Conservation (phyloP, 2,113 vertebrate genomes). For the Procavia capensis region DNA sequence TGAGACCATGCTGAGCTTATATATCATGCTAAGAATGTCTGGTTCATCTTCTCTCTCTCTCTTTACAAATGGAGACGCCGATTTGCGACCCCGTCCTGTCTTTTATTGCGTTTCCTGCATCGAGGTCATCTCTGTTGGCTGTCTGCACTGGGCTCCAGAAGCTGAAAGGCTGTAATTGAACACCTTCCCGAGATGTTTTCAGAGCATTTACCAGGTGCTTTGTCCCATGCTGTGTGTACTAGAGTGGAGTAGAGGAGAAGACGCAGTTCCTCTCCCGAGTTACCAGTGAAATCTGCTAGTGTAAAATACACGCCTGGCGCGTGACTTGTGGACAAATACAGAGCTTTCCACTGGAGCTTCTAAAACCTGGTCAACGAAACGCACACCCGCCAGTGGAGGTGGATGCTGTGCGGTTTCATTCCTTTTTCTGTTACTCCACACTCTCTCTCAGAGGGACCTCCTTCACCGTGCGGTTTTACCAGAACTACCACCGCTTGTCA, state of each 20-base stretch:
- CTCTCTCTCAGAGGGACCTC: not conserved
- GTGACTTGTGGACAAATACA: not conserved
- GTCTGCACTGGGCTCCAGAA: slow-evolving; percentile 46
- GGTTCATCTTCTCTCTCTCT: slow-evolving; percentile 75
- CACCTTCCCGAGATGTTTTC: not conserved
- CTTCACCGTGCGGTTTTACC: not conserved
- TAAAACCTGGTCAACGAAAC: not conserved
- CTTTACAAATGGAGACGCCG: slow-evolving; percentile 85
- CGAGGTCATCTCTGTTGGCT: slow-evolving; percentile 65
- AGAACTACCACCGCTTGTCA: too few relatives aligned
- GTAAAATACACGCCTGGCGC: not conserved
- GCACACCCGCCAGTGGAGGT: not conserved
- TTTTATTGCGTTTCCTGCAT: slow-evolving; percentile 76
- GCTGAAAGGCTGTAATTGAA: slow-evolving; percentile 16
- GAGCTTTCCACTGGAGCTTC: not conserved
- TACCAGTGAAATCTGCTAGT: slow-evolving; percentile 6
- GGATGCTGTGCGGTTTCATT: not conserved
- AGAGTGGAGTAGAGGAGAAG: not conserved
- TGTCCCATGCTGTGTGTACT: not conserved
- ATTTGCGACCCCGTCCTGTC: slow-evolving; percentile 74
- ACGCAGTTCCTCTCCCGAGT: not conserved
- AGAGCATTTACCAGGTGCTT: not conserved
- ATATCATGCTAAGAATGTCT: slow-evolving; percentile 84
- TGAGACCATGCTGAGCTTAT: slow-evolving; percentile 82
- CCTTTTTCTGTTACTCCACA: not conserved